A percentile compares a stretch with the other conserved stretches of the same genome.
Evolutionary conservation across 2,113 vertebrate species (phyloP).

Genomic region (Polypterus bichir): DNA sequence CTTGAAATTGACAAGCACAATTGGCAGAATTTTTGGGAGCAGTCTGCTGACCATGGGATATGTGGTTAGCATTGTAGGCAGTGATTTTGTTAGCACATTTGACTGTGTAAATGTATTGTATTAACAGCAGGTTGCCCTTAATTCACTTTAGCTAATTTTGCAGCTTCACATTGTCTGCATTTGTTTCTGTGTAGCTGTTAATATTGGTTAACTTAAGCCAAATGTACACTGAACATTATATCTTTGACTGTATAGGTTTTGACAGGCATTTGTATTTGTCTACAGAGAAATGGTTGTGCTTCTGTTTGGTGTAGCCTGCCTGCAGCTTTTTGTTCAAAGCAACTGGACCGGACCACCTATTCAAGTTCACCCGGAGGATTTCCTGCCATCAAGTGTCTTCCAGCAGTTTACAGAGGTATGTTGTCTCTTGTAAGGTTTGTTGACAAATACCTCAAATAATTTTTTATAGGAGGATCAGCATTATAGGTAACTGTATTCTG

Average conservation of each 20-base stretch:
- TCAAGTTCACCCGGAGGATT: conserved; percentile 50
- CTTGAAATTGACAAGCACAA: too few species aligned
- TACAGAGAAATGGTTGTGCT: conserved; percentile 64
- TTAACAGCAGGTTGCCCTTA: too few species aligned
- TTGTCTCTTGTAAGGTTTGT: background rate
- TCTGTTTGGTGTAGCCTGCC: conserved; percentile 66
- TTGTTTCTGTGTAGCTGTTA: background rate
- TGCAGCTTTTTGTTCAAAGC: conserved; percentile 82
- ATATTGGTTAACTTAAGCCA: conserved; percentile 7
- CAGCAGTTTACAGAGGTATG: conserved; percentile 59
- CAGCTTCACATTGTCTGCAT: too few species aligned
- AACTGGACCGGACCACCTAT: conserved; percentile 89
- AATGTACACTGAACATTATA: background rate
- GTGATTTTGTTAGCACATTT: too few species aligned
- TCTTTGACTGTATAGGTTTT: background rate
- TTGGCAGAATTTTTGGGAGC: too few species aligned
- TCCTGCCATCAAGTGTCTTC: conserved; percentile 57
- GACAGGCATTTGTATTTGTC: conserved; percentile 8
- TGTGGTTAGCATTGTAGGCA: too few species aligned
- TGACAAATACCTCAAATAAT: background rate
- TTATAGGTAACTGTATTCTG: too few species aligned
- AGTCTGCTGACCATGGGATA: too few species aligned
- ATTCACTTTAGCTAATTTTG: too few species aligned
- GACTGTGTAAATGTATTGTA: too few species aligned
- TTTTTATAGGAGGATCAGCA: too few species aligned